Percentiles rank a stretch among this genome's conserved stretches.
Conservation (phyloP, 2,888 invertebrate species). For the Silvanus unidentatus region DNA sequence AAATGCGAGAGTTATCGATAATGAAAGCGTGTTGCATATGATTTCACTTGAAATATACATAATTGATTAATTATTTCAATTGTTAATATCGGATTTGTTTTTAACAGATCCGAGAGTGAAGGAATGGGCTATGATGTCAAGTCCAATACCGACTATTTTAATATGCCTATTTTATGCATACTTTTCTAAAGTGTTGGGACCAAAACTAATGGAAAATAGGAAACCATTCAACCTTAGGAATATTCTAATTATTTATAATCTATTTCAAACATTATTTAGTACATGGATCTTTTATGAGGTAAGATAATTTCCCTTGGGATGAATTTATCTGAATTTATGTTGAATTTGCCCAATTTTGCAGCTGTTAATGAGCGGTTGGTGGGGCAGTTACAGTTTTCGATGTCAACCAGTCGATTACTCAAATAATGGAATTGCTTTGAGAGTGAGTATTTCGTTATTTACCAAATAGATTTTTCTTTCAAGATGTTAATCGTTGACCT, state of each 20-base stretch:
- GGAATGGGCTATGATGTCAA: slow-evolving; percentile 90
- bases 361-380: slow-evolving; percentile 54
- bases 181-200: slow-evolving; percentile 77
- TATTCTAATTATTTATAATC: slow-evolving; percentile 79
- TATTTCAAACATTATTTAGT: slow-evolving; percentile 84
- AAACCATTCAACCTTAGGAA: slow-evolving; percentile 79
- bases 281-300: slow-evolving; percentile 86
- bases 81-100: slow-evolving; percentile 21
- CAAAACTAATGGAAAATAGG: slow-evolving; percentile 82
- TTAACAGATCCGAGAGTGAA: slow-evolving; percentile 81
- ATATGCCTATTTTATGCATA: slow-evolving; percentile 87
- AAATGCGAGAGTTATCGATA: no score
- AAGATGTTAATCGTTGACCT: no score
- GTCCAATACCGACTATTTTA: slow-evolving; percentile 83
- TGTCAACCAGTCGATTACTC: slow-evolving; percentile 83
- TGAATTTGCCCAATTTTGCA: background rate
- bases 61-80: background rate
- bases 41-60: no score
- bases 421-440: slow-evolving; percentile 57
- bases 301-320: slow-evolving; percentile 21
- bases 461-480: no score
- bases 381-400: slow-evolving; percentile 64
- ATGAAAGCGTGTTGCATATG: no score
- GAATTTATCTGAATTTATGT: background rate
- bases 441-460: no score